These are phyloP conservation scores for Eumeta japonica DNA, from an alignment of 1,140 invertebrate genomes.

Conservation along the genomic window DNA sequence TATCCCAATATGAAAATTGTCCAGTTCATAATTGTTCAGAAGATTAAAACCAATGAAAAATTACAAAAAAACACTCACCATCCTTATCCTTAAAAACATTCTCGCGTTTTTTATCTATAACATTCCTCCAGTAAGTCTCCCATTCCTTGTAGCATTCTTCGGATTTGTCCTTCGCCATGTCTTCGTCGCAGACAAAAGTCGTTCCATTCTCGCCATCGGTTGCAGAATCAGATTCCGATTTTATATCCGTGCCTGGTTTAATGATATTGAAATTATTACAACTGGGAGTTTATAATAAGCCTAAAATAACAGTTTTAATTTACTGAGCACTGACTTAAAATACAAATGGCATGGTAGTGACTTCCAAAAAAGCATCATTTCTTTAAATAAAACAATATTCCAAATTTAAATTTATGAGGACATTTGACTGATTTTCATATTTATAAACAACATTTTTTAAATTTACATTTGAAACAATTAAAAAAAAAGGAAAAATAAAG, in stretches of 20 bases:
- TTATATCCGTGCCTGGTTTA: slow-evolving; percentile 20
- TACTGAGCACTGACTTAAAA: too few species aligned
- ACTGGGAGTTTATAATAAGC: too few species aligned
- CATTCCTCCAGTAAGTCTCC: slow-evolving; percentile 28
- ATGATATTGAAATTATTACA: slow-evolving; percentile 1
- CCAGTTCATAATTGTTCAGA: too few species aligned
- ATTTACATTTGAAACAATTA: too few species aligned
- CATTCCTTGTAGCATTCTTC: slow-evolving; percentile 34
- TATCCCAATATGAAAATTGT: too few species aligned
- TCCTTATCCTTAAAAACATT: not conserved
- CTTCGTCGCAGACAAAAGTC: slow-evolving; percentile 30
- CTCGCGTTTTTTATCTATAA: not conserved
- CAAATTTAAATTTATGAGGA: too few species aligned
- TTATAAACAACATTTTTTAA: too few species aligned
- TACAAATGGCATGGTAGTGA: not conserved
- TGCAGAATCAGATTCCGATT: slow-evolving; percentile 26
- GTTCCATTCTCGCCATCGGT: slow-evolving; percentile 21
- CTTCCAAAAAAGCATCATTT: not conserved
- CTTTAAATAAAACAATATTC: not conserved
- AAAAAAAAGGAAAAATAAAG: too few species aligned
- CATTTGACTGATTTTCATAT: too few species aligned
- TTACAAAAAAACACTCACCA: too few species aligned
- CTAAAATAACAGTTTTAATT: too few species aligned
- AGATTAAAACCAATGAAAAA: too few species aligned
- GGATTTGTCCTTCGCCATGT: slow-evolving; percentile 32